These are phyloP conservation scores for Drosophila prostipennis DNA, from an alignment of 2,888 invertebrate species.

Conservation along the genomic window DNA sequence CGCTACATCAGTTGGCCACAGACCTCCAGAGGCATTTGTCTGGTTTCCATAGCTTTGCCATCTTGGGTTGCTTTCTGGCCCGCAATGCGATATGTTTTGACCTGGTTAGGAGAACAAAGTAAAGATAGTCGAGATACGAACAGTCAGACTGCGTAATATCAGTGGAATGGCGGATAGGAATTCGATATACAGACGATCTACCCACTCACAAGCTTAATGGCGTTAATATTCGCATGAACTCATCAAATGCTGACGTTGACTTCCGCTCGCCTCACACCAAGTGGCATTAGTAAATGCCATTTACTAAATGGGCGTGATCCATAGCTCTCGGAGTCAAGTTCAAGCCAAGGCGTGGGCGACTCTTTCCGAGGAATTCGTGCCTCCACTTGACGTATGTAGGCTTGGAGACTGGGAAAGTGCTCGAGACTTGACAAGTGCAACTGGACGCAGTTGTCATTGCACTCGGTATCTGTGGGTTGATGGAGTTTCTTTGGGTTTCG, in stretches of 20 bases:
- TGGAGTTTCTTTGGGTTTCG: constrained; percentile 13
- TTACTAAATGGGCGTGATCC: constrained; percentile 43
- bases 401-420: constrained; percentile 52
- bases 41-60: constrained; percentile 58
- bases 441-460: constrained; percentile 48
- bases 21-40: constrained; percentile 38
- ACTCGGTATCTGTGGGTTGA: constrained; percentile 18
- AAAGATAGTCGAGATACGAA: not conserved
- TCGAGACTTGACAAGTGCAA: constrained; percentile 67
- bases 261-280: constrained; percentile 55
- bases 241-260: constrained; percentile 63
- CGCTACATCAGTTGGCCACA: constrained; percentile 38
- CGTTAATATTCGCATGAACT: constrained; percentile 46
- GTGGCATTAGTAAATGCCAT: constrained; percentile 6
- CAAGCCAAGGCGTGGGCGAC: constrained; percentile 59
- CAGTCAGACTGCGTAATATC: constrained; percentile 23
- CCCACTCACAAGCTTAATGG: constrained; percentile 19
- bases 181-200: constrained; percentile 3
- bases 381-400: constrained; percentile 62
- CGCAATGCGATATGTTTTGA: constrained; percentile 48
- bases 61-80: constrained; percentile 52
- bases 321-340: constrained; percentile 60
- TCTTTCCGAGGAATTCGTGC: constrained; percentile 51
- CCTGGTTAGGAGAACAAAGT: constrained; percentile 20
- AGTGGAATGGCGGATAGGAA: not conserved